Percentiles rank a stretch among this genome's conserved stretches.
phyloP scores from a whole-genome alignment of 2,113 vertebrate species.

The Gorsachius goisagi region DNA sequence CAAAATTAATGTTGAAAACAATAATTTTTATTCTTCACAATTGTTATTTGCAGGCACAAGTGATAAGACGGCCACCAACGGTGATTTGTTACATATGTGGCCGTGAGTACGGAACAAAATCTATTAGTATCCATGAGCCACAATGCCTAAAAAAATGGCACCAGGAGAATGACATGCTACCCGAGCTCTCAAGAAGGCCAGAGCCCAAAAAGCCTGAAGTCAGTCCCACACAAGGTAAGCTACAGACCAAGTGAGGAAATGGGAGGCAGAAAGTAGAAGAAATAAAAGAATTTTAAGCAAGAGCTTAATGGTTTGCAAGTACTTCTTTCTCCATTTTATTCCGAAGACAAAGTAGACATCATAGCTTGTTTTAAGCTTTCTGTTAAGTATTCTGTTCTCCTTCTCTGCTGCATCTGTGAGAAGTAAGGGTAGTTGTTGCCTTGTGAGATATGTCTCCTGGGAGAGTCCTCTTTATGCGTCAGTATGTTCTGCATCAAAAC shows the following conservation, averaged over 20 bases:
- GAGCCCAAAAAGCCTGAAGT: slow-evolving; percentile 74
- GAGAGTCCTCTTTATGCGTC: background rate
- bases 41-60: slow-evolving; percentile 64
- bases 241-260: background rate
- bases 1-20: background rate
- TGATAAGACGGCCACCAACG: slow-evolving; percentile 61
- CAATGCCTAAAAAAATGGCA: slow-evolving; percentile 82
- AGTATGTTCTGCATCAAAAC: background rate
- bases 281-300: background rate
- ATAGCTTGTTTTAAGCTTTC: background rate
- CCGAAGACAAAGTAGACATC: background rate
- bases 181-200: slow-evolving; percentile 69
- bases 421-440: background rate
- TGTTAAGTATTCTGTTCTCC: background rate
- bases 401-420: background rate
- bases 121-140: slow-evolving; percentile 77
- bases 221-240: slow-evolving; percentile 65
- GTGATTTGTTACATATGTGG: slow-evolving; percentile 78
- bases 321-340: background rate
- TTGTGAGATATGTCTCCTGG: background rate
- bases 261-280: background rate
- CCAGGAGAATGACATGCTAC: slow-evolving; percentile 72
- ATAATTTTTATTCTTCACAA: background rate
- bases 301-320: background rate
- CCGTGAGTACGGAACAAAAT: slow-evolving; percentile 77